These are phyloP conservation scores for Terrapene triunguis DNA, from an alignment of 2,113 vertebrate genomes.

Conservation along the genomic window DNA sequence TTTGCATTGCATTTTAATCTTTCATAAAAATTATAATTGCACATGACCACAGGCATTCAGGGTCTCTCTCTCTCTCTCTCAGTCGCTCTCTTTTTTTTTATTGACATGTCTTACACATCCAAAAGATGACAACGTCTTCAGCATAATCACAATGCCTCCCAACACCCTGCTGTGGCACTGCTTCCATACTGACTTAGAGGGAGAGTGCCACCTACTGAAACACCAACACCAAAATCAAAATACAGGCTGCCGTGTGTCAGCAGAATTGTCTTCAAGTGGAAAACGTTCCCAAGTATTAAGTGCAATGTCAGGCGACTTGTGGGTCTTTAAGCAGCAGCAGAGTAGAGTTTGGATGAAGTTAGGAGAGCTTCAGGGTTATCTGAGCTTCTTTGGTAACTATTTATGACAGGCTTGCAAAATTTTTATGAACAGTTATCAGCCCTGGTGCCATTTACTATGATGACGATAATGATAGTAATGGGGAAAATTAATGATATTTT, in stretches of 20 bases:
- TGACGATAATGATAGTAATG: not conserved
- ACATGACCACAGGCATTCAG: not conserved
- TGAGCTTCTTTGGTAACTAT: not conserved
- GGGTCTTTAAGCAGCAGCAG: not conserved
- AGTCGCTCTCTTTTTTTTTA: not conserved
- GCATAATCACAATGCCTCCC: not conserved
- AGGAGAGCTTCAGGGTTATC: not conserved
- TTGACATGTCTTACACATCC: not conserved
- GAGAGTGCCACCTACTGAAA: not conserved
- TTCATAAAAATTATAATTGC: not conserved
- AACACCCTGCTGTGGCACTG: rapidly evolving
- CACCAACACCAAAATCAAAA: not conserved
- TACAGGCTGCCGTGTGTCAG: not conserved
- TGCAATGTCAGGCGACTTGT: not conserved
- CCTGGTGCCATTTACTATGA: not conserved
- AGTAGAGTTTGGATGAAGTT: not conserved
- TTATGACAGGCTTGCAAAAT: not conserved
- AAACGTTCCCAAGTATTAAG: not conserved
- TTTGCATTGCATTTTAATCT: not conserved
- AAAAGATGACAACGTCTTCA: not conserved
- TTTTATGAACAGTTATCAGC: not conserved
- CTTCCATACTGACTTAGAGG: not conserved
- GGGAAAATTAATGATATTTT: not conserved
- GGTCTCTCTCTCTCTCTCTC: too few relatives aligned
- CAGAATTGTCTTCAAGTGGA: not conserved